These are phyloP conservation scores for Laothoe populi DNA, from an alignment of 2,888 invertebrate genomes.

Conservation along the genomic window DNA sequence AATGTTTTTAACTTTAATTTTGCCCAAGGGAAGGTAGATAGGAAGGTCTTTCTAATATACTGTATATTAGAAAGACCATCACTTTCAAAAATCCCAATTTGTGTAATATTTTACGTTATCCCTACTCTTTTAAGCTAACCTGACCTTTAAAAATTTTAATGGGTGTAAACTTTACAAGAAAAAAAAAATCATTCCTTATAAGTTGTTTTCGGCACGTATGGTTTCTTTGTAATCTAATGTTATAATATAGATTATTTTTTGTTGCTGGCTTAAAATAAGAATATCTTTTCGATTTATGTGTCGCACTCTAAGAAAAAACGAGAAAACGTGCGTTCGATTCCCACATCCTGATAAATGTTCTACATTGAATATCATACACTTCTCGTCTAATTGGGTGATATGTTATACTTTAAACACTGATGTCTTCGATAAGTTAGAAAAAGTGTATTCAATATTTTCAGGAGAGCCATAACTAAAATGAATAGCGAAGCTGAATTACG, in stretches of 20 bases:
- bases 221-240: background rate
- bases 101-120: background rate
- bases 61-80: too few relatives aligned
- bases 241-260: background rate
- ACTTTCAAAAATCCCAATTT: too few relatives aligned
- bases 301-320: background rate
- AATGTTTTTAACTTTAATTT: background rate
- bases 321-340: background rate
- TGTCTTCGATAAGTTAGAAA: background rate
- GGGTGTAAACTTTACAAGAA: too few relatives aligned
- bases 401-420: background rate
- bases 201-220: background rate
- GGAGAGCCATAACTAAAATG: conserved; percentile 84
- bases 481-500: conserved; percentile 86
- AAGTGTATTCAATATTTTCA: conserved; percentile 48
- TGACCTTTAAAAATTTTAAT: background rate
- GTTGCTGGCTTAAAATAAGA: background rate
- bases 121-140: background rate
- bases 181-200: too few relatives aligned
- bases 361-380: background rate
- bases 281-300: background rate
- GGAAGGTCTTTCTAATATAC: too few relatives aligned
- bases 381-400: background rate
- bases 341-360: too few relatives aligned
- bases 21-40: too few relatives aligned